These are phyloP conservation scores for Hipparchia semele DNA, from an alignment of 2,888 invertebrate species.

Conservation along the genomic window DNA sequence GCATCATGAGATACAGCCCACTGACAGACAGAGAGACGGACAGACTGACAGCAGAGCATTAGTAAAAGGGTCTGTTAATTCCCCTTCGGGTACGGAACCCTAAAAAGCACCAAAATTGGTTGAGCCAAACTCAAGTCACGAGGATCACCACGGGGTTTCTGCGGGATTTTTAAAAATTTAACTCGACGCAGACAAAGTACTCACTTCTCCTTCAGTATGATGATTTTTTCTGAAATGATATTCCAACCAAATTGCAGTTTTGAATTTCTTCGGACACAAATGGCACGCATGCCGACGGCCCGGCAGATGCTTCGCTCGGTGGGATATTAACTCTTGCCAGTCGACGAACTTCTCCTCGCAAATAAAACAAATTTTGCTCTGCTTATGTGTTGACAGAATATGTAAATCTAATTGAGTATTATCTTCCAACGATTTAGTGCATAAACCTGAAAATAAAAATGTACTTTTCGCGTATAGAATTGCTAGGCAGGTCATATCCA, in stretches of 20 bases:
- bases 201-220: conserved; percentile 51
- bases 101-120: too few species aligned
- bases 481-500: too few species aligned
- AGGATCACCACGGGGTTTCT: too few species aligned
- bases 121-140: too few species aligned
- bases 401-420: conserved; percentile 48
- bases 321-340: conserved; percentile 55
- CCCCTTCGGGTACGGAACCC: too few species aligned
- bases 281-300: conserved; percentile 51
- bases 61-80: not conserved
- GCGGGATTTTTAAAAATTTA: too few species aligned
- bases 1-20: too few species aligned
- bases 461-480: not conserved
- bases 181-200: not conserved
- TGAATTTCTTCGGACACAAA: conserved; percentile 51
- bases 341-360: conserved; percentile 50
- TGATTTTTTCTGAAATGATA: conserved; percentile 55
- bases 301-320: conserved; percentile 57
- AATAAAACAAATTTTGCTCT: conserved; percentile 47
- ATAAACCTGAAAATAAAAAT: conserved; percentile 51
- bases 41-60: too few species aligned
- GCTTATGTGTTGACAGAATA: conserved; percentile 52
- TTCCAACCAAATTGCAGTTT: conserved; percentile 49
- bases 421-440: conserved; percentile 47
- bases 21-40: too few species aligned